These are phyloP conservation scores for Cydia amplana DNA, from an alignment of 1,140 invertebrate genomes.

Conservation along the genomic window DNA sequence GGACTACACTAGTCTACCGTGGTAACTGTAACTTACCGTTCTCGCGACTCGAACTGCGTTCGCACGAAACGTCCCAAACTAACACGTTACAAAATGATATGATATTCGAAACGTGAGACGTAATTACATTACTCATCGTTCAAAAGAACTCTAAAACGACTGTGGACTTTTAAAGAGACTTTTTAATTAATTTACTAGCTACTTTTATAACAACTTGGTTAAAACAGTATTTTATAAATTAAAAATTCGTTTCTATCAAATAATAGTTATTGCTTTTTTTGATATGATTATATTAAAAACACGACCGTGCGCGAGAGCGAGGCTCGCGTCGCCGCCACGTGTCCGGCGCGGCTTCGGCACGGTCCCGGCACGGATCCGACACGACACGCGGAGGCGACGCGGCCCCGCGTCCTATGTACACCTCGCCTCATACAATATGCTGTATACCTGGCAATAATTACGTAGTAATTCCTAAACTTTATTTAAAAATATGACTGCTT, in stretches of 20 bases:
- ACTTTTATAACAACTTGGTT: constrained; percentile 76
- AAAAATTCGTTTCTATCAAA: constrained; percentile 71
- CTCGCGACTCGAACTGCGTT: neutral
- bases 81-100: constrained; percentile 71
- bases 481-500: constrained; percentile 78
- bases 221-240: constrained; percentile 76
- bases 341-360: neutral
- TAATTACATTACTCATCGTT: constrained; percentile 65
- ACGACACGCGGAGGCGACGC: neutral
- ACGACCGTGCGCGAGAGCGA: constrained; percentile 37
- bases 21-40: constrained; percentile 72
- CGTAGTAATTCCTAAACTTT: constrained; percentile 75
- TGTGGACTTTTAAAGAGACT: constrained; percentile 70
- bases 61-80: constrained; percentile 52
- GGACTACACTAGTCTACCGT: constrained; percentile 70
- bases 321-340: constrained; percentile 32
- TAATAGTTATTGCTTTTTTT: constrained; percentile 78
- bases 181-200: constrained; percentile 76
- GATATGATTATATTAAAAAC: constrained; percentile 68
- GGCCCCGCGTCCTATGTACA: constrained; percentile 17
- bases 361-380: neutral
- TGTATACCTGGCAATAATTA: constrained; percentile 58
- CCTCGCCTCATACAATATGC: constrained; percentile 41
- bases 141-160: constrained; percentile 77
- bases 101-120: constrained; percentile 63